These are phyloP conservation scores for Takifugu ocellatus DNA, from an alignment of 2,797 vertebrate genomes.

Conservation along the genomic window DNA sequence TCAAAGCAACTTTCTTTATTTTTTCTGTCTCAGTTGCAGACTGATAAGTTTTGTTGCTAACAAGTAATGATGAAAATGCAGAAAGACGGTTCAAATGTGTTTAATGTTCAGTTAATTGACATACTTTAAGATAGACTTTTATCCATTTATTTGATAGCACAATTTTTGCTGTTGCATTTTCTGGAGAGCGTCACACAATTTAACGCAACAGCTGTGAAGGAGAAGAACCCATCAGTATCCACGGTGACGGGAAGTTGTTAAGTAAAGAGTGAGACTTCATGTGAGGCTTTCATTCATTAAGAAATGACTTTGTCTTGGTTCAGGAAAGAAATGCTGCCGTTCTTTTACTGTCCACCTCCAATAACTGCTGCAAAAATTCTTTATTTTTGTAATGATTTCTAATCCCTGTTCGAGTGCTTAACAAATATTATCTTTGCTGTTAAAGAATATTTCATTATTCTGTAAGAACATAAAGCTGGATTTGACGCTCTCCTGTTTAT, in stretches of 20 bases:
- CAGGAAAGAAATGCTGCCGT: background rate
- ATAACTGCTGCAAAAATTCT: background rate
- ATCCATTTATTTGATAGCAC: background rate
- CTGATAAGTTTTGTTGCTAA: background rate
- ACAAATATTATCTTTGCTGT: background rate
- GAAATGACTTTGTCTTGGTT: constrained; percentile 1
- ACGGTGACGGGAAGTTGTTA: constrained; percentile 8
- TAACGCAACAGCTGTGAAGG: constrained; percentile 21
- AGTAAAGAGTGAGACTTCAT: background rate
- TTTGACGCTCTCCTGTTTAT: background rate
- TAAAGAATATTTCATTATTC: constrained; percentile 1
- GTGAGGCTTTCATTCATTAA: background rate
- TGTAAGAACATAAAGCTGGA: background rate
- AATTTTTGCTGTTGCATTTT: constrained; percentile 1
- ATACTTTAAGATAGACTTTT: background rate
- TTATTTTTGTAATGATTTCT: background rate
- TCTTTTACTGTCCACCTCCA: constrained; percentile 3
- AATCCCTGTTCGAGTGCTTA: background rate
- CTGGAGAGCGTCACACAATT: background rate
- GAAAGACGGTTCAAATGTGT: background rate
- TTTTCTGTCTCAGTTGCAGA: no score
- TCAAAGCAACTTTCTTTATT: no score
- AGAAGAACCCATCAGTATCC: constrained; percentile 12
- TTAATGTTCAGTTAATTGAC: no score
- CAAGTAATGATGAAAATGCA: background rate